Conservation (phyloP, 2,113 vertebrate species). For the Uropsilus gracilis region DNA sequence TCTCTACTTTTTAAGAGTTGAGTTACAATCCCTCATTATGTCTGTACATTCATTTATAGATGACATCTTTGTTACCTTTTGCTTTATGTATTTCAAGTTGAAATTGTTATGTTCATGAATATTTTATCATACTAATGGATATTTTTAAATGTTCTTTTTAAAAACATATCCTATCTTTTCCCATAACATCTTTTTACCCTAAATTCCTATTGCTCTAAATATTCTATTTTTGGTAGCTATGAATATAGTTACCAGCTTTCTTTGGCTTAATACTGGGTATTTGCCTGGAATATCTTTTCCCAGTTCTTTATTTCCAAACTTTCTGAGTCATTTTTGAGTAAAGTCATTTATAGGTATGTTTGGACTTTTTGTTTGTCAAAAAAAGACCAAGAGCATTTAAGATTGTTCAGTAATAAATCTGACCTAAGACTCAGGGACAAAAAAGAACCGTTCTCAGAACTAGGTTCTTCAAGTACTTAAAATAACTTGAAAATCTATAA, state of each 20-base stretch:
- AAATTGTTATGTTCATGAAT: neutral
- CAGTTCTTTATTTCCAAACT: slow-evolving; percentile 23
- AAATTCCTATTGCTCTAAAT: neutral
- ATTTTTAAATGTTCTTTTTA: neutral
- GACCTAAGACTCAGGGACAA: neutral
- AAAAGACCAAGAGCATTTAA: slow-evolving; percentile 19
- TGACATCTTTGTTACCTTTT: neutral
- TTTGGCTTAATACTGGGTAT: neutral
- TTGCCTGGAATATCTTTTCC: neutral
- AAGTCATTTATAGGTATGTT: slow-evolving; percentile 39
- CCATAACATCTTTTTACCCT: neutral
- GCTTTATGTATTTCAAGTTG: slow-evolving; percentile 8
- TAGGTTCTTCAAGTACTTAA: neutral
- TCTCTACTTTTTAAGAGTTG: neutral
- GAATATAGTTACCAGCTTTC: slow-evolving; percentile 1
- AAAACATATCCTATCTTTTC: neutral
- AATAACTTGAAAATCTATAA: neutral
- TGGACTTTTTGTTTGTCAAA: slow-evolving; percentile 46
- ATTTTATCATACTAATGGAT: neutral
- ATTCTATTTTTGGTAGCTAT: neutral
- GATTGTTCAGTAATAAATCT: neutral
- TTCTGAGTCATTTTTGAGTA: slow-evolving; percentile 22
- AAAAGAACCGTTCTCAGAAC: neutral
- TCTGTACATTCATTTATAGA: neutral
- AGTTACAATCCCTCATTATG: neutral